Evolutionary conservation across 2,797 vertebrate species (phyloP).

Genomic region (Poecilia gillii): DNA sequence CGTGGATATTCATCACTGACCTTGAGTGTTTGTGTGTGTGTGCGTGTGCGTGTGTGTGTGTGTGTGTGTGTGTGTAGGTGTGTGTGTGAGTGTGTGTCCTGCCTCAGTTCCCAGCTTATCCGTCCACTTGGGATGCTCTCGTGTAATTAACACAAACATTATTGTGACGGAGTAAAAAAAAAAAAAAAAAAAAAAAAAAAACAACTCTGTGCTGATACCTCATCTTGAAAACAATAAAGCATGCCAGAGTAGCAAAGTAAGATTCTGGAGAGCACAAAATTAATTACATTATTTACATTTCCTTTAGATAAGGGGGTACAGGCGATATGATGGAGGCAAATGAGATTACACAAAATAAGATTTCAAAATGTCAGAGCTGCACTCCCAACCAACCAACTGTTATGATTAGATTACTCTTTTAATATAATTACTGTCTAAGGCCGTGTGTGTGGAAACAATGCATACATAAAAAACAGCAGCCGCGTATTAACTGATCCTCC

Average conservation of each 20-base stretch:
- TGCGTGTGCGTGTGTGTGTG: constrained; percentile 55
- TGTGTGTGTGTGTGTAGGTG: constrained; percentile 57
- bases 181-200: constrained; percentile 57
- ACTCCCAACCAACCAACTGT: constrained; percentile 81
- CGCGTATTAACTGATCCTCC: constrained; percentile 74
- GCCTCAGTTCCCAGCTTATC: constrained; percentile 77
- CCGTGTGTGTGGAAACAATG: constrained; percentile 81
- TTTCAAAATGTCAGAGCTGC: constrained; percentile 78
- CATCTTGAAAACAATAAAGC: constrained; percentile 74
- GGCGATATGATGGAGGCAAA: constrained; percentile 77
- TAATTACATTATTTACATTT: constrained; percentile 81
- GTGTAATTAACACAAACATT: constrained; percentile 80
- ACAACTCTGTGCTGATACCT: constrained; percentile 63
- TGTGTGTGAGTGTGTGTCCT: constrained; percentile 50
- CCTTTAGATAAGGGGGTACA: constrained; percentile 71
- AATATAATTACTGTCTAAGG: constrained; percentile 84
- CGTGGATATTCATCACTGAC: constrained; percentile 79
- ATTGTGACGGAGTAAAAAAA: constrained; percentile 74
- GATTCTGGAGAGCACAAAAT: constrained; percentile 77
- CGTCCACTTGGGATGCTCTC: constrained; percentile 77
- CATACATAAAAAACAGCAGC: constrained; percentile 80
- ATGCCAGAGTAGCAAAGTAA: constrained; percentile 65
- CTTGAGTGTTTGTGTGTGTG: constrained; percentile 77
- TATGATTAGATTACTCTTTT: constrained; percentile 86
- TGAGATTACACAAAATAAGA: constrained; percentile 80